Base-by-base conservation (phyloP, 92 coral and sea anemone species). In the Bergia puertoricense region DNA sequence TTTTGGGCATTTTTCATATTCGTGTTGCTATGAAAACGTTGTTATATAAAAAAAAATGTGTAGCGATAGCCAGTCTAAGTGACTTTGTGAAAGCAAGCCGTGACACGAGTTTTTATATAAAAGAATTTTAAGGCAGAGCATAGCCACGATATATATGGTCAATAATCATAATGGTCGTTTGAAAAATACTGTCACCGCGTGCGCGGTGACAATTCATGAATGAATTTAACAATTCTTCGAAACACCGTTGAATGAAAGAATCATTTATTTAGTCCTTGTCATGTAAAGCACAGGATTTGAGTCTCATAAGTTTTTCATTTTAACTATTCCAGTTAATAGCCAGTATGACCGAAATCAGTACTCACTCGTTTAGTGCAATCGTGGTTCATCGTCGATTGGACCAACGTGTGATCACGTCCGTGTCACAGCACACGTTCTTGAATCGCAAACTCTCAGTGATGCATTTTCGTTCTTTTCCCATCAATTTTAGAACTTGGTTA, bases 141-240 rank as follows among this genome's bases (percentile, higher is more conserved):
- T 77, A 77, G 81, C 62, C 81, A 77, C 81, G 81, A 77, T 77
- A 77, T 77, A 43, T 43, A 77, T 42, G 10, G 81, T 77, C 81
- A 77, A 77, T 77, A 77, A 43, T 77, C 56, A 77, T 15, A 45
- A 42, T 77, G 81, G 62, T 77, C 81, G 81, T 77, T 45, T 77
- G 62, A 77, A 77, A 77, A 77, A 22, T 42, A 45, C 42, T 78
- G 82, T 78, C 82, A 78, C 82, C 82, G 66, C 82, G 82, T 66
- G 82, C 82, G 67, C 67, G 82, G 82, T 78, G 81, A 78, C 81
- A 78, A 44, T 78, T 78, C 81, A 78, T 78, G 81, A 46, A 78
- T 46, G 81, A 78, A 78, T 78, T 78, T 46, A 78, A 46, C 66
- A 78, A 78, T 78, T 78, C 41, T 78, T 78, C 82, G 67, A 78